These are phyloP conservation scores for Campylomormyrus numenius DNA, from an alignment of 2,113 vertebrate species.

Conservation along the genomic window DNA sequence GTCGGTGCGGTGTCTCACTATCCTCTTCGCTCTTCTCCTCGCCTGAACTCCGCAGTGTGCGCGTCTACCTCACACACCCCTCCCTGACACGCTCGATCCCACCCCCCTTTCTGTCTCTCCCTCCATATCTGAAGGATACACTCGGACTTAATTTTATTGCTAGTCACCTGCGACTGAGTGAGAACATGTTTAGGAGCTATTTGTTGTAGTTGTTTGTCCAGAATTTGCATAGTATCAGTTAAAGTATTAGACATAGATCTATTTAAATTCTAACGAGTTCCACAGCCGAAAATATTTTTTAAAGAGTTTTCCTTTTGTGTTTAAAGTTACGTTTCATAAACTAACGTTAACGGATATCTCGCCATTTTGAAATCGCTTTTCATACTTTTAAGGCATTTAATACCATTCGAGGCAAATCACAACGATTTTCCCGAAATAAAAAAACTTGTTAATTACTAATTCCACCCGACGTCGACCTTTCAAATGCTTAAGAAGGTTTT, in stretches of 20 bases:
- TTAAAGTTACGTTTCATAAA: background rate
- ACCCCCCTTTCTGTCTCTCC: background rate
- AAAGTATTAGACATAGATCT: background rate
- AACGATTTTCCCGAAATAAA: background rate
- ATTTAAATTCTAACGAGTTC: background rate
- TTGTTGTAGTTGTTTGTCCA: background rate
- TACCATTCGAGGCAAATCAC: background rate
- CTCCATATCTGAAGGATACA: background rate
- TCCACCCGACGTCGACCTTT: background rate
- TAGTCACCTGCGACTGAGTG: background rate
- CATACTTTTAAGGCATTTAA: background rate
- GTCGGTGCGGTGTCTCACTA: constrained; percentile 4
- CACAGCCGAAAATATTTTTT: background rate
- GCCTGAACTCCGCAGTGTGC: constrained; percentile 26
- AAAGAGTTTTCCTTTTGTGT: background rate
- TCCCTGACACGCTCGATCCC: background rate
- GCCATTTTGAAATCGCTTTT: background rate
- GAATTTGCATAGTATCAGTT: background rate
- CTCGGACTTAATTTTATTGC: background rate
- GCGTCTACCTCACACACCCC: constrained; percentile 11
- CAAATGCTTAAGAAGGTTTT: background rate
- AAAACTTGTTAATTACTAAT: background rate
- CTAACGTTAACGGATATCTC: background rate
- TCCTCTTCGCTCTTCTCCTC: constrained; percentile 11
- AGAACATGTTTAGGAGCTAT: background rate